Percentiles rank a stretch among this genome's conserved stretches.
Conservation (phyloP, 2,797 vertebrate genomes). For the Poeciliopsis paucimaculata region DNA sequence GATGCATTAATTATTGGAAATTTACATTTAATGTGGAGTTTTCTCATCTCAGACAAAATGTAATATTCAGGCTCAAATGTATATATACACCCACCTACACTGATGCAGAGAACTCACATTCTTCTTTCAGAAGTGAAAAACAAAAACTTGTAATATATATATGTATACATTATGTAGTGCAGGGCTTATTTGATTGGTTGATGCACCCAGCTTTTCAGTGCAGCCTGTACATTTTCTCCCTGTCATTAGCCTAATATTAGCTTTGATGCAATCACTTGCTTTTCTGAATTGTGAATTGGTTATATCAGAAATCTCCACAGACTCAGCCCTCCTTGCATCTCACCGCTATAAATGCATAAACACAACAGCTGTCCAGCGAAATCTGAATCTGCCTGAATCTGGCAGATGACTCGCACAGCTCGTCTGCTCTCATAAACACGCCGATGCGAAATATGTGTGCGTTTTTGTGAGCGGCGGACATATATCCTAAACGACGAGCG, state of each 20-base stretch:
- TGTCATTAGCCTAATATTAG: neutral
- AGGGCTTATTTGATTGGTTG: neutral
- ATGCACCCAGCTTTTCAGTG: neutral
- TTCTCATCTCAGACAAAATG: neutral
- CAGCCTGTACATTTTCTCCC: neutral
- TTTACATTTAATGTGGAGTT: neutral
- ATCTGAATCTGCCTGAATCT: conserved; percentile 34
- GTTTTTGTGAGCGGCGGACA: neutral
- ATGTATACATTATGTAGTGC: neutral
- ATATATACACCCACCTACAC: neutral
- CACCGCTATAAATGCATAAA: conserved; percentile 14
- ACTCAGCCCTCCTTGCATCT: neutral
- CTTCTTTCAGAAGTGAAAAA: too few relatives aligned
- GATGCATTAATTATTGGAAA: neutral
- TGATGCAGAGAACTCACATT: too few relatives aligned
- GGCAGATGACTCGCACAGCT: conserved; percentile 14
- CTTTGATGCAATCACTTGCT: neutral
- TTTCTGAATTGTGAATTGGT: neutral
- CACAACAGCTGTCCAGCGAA: conserved; percentile 19
- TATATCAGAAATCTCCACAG: neutral
- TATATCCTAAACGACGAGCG: conserved; percentile 22
- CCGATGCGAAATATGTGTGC: neutral
- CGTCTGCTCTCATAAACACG: conserved; percentile 8
- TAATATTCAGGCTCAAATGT: neutral
- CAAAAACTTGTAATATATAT: too few relatives aligned